phyloP scores from a whole-genome alignment of 1,140 invertebrate species.

The Bradynema listronoti region DNA sequence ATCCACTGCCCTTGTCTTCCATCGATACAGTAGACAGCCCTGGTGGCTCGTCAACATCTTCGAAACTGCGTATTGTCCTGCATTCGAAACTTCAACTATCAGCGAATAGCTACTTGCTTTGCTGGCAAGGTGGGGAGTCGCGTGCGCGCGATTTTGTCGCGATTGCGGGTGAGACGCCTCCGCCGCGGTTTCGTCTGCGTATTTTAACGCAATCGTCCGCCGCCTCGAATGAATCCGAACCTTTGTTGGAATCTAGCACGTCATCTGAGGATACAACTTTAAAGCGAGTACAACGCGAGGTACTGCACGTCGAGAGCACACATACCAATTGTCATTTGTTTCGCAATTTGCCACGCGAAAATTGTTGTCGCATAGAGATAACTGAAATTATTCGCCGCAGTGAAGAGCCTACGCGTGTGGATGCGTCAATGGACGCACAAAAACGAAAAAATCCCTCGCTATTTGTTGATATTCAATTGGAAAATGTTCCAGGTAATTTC shows the following conservation, averaged over 20 bases:
- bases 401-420: background rate
- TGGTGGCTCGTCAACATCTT: background rate
- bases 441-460: too few species aligned
- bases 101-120: slow-evolving; percentile 10
- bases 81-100: slow-evolving; percentile 23
- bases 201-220: too few species aligned
- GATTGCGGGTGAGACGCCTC: too few species aligned
- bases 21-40: background rate
- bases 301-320: slow-evolving; percentile 16
- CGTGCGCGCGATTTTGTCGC: too few species aligned
- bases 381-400: slow-evolving; percentile 1
- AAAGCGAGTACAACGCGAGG: slow-evolving; percentile 2
- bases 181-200: slow-evolving; percentile 6
- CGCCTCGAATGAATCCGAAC: too few species aligned
- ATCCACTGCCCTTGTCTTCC: slow-evolving; percentile 21
- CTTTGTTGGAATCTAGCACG: background rate
- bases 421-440: too few species aligned
- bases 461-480: too few species aligned
- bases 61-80: slow-evolving; percentile 5
- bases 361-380: slow-evolving; percentile 19
- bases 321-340: slow-evolving; percentile 37
- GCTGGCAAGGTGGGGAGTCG: slow-evolving; percentile 20
- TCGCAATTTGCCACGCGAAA: slow-evolving; percentile 22
- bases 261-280: background rate
- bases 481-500: too few species aligned